Evolutionary conservation across 2,113 vertebrate genomes (phyloP).

Genomic region (Charina bottae): DNA sequence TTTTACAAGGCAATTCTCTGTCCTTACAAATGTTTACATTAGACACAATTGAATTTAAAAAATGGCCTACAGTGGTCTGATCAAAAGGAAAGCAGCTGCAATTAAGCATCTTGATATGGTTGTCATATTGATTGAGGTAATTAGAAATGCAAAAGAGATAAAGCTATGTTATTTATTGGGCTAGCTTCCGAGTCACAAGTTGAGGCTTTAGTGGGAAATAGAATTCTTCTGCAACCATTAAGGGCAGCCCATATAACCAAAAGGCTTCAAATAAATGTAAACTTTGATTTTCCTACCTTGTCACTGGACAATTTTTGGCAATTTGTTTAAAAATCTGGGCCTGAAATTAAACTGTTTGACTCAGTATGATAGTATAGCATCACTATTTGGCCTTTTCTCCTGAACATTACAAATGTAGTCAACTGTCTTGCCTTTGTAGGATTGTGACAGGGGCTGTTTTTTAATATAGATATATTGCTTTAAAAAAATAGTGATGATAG

Average conservation of each 20-base stretch:
- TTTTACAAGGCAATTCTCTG: background rate
- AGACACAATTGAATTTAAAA: background rate
- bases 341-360: conserved; percentile 22
- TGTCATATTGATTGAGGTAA: too few species aligned
- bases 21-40: background rate
- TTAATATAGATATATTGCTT: conserved; percentile 41
- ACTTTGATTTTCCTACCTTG: background rate
- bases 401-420: conserved; percentile 11
- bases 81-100: background rate
- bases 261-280: background rate
- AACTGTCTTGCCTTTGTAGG: conserved; percentile 33
- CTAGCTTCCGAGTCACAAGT: background rate
- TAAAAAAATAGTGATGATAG: conserved; percentile 52
- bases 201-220: background rate
- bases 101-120: background rate
- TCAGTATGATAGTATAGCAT: conserved; percentile 44
- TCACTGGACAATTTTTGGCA: conserved; percentile 5
- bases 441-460: background rate
- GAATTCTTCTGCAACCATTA: background rate
- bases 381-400: conserved; percentile 22
- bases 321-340: conserved; percentile 17
- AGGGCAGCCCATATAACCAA: accelerated
- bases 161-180: background rate
- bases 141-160: conserved; percentile 1
- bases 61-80: background rate